Base-by-base conservation (phyloP, 2,797 vertebrate genomes). In the Centroberyx gerrardi region DNA sequence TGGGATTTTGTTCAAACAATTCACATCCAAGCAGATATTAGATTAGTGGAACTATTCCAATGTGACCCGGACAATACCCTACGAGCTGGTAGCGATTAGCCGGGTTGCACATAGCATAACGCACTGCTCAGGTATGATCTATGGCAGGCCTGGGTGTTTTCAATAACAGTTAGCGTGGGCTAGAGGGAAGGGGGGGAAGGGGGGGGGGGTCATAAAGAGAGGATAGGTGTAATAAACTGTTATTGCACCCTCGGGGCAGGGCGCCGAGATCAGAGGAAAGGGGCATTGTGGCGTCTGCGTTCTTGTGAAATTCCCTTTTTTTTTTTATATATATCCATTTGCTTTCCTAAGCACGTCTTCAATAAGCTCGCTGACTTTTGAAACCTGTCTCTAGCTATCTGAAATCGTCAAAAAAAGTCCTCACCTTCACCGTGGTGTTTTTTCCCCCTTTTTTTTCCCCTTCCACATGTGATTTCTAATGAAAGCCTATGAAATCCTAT, bases 211-310 rank as follows among this genome's bases (percentile, higher is more conserved):
- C 92, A 93, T 94, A 93, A 94, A 95, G 91, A 74, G 87, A 86
- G 84, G 89, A 90, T 91, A 90, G 91, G 88, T 91, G 90, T 94
- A 95, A 95, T 96, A 96, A 95, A 94, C 92, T 89, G 89, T 95
- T 96, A 95, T 96, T 95, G 90, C 90, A 88, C 93, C 94, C 93
- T 90, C 81, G 89, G 90, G 94, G 88, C 82, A 92, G 84, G 80
- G 84, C 72, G 46, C 85, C 2, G 74, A 92, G 91, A 95, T 94
- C 92, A 92, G 81, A 89, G 72, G 78, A 85, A 72, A 73, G 75
- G 83, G 87, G 90, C 90, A 90, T 78, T 83, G 85, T 90, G 88
- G 85, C 83, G 89, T 82, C 76, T 69, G 88, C 82, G 83, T 87
- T 87, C 84, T 87, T 78, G 76, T 78, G 83, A 88, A 90, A 88